Percentiles rank a stretch among this genome's conserved stretches.
These are phyloP conservation scores for Bombus sibiricus DNA, from an alignment of 1,140 invertebrate genomes.

Conservation along the genomic window DNA sequence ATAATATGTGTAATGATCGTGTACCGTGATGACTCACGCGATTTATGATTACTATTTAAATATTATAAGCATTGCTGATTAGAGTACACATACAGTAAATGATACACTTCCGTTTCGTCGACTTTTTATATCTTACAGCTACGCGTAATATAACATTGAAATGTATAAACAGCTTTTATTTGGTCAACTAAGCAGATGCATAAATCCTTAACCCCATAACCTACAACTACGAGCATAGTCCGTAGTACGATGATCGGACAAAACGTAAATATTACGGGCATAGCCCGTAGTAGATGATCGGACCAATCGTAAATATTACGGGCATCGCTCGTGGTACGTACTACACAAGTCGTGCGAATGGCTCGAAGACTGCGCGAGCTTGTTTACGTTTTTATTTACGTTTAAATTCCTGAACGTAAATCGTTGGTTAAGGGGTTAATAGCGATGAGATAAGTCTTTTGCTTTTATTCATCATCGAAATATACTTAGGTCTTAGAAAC, in stretches of 20 bases:
- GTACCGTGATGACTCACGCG: not conserved
- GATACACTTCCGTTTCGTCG: slow-evolving; percentile 40
- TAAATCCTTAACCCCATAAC: not conserved
- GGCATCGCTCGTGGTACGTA: no score
- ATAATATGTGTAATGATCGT: slow-evolving; percentile 19
- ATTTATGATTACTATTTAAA: slow-evolving; percentile 54
- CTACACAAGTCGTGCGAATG: no score
- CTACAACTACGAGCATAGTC: no score
- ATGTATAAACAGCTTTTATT: slow-evolving; percentile 20
- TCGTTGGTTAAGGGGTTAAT: not conserved
- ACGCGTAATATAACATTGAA: slow-evolving; percentile 35
- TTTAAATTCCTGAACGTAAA: no score
- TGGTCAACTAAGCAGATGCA: not conserved
- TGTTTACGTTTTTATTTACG: no score
- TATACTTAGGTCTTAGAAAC: not conserved
- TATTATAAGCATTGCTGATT: slow-evolving; percentile 59
- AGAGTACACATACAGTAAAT: slow-evolving; percentile 56
- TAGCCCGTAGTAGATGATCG: no score
- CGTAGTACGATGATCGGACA: no score
- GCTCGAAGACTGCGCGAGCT: no score
- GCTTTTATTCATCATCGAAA: not conserved
- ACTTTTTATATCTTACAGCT: slow-evolving; percentile 21
- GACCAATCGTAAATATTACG: no score
- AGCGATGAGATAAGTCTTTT: not conserved
- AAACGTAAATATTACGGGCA: no score